Conservation (phyloP, 2,888 invertebrate species). For the Cryptophagus acutangulus region DNA sequence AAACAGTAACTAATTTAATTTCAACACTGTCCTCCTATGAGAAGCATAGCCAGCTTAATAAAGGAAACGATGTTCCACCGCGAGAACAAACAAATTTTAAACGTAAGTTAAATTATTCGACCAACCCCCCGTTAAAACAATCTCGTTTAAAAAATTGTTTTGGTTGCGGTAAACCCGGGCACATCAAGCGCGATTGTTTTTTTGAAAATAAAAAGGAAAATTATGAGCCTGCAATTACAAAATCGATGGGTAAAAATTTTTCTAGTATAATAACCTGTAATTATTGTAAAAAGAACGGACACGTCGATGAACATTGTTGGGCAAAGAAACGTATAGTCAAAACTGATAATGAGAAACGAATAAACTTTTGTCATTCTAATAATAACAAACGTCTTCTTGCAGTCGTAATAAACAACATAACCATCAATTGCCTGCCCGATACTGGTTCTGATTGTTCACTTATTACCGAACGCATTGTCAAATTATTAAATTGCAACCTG, state of each 20-base stretch:
- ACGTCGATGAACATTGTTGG: constrained; percentile 3
- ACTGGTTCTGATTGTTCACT: too few relatives aligned
- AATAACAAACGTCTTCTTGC: too few relatives aligned
- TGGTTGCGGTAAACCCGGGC: constrained; percentile 5
- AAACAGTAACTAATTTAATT: constrained; percentile 3
- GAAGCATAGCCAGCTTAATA: not conserved
- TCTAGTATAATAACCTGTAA: constrained; percentile 1
- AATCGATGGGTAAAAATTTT: constrained; percentile 4
- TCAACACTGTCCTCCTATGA: constrained; percentile 7
- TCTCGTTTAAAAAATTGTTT: constrained; percentile 1
- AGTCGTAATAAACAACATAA: too few relatives aligned
- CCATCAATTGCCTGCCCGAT: too few relatives aligned
- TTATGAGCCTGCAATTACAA: constrained; percentile 2
- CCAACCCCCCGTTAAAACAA: not conserved
- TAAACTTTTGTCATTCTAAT: too few relatives aligned
- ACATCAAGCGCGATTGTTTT: constrained; percentile 4
- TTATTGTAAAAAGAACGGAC: constrained; percentile 1
- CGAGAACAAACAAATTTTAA: too few relatives aligned
- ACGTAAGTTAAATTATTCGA: too few relatives aligned
- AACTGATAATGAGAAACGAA: too few relatives aligned
- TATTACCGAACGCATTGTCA: too few relatives aligned
- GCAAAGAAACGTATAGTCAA: too few relatives aligned
- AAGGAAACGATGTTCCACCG: not conserved
- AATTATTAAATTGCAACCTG: too few relatives aligned
- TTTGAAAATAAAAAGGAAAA: too few relatives aligned